Evolutionary conservation across 2,113 vertebrate genomes (phyloP).

Genomic region (Ochotona princeps): DNA sequence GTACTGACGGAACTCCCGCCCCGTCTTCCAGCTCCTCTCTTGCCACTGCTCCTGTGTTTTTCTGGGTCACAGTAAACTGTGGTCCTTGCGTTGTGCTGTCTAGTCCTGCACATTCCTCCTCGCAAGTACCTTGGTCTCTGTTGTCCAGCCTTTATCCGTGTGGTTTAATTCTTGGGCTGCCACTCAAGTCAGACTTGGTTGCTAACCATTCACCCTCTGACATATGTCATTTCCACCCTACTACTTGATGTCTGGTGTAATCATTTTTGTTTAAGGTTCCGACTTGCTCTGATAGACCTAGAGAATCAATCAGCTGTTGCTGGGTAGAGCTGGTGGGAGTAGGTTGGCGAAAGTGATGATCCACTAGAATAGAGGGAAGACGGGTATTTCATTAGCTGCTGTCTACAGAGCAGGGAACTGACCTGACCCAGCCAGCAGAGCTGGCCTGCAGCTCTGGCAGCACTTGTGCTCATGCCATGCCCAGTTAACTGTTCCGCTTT

Average conservation of each 20-base stretch:
- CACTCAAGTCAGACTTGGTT: background rate
- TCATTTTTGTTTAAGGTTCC: background rate
- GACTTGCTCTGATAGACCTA: background rate
- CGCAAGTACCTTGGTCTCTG: no score
- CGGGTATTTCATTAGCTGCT: background rate
- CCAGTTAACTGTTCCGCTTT: conserved; percentile 77
- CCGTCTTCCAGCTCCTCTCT: no score
- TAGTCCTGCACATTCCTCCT: no score
- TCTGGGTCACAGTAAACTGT: no score
- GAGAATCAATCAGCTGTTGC: background rate
- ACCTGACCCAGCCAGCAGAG: conserved; percentile 70
- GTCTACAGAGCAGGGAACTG: conserved; percentile 31
- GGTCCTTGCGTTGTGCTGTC: no score
- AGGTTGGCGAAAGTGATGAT: background rate
- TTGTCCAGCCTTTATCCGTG: no score
- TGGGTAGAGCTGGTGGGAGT: background rate
- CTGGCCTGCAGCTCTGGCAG: conserved; percentile 70
- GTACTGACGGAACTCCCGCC: no score
- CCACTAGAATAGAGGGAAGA: background rate
- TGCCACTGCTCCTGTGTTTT: no score
- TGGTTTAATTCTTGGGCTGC: background rate
- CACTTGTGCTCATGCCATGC: conserved; percentile 64
- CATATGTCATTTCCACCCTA: background rate
- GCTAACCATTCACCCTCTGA: background rate
- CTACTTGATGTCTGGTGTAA: background rate